Conservation (phyloP, 64 coral and sea anemone genomes). For the Astreopora myriophthalma region DNA sequence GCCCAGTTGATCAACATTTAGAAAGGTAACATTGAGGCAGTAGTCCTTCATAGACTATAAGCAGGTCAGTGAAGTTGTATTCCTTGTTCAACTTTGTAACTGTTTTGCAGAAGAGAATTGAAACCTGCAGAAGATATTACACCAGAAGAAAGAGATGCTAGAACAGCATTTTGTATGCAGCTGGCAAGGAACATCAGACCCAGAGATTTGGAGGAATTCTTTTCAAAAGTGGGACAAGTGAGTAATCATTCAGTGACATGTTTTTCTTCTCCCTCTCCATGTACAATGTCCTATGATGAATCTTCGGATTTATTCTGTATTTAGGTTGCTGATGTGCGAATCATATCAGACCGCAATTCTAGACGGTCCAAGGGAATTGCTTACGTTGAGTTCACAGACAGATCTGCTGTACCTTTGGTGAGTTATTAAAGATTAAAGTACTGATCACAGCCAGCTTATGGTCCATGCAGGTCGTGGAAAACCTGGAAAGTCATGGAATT, state of each 20-base stretch:
- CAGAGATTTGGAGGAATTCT: slow-evolving; percentile 97
- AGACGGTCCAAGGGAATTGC: slow-evolving; percentile 99
- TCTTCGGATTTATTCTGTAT: background rate
- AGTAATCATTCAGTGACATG: too few relatives aligned
- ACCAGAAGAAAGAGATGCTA: slow-evolving; percentile 84
- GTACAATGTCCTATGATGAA: background rate
- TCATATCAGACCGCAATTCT: slow-evolving; percentile 98
- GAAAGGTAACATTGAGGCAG: too few relatives aligned
- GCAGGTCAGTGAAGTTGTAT: background rate
- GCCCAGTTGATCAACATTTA: background rate
- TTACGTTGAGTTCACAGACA: slow-evolving; percentile 97
- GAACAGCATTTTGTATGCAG: slow-evolving; percentile 99
- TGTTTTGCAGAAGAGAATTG: slow-evolving; percentile 15
- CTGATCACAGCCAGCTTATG: too few relatives aligned
- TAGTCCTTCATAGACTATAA: too few relatives aligned
- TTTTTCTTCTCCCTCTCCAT: too few relatives aligned
- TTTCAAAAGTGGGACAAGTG: slow-evolving; percentile 99
- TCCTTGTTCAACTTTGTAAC: background rate
- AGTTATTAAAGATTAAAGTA: too few relatives aligned
- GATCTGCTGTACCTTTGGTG: slow-evolving; percentile 97
- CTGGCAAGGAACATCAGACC: slow-evolving; percentile 98
- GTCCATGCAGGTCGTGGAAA: too few relatives aligned
- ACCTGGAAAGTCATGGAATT: too few relatives aligned
- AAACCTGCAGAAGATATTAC: slow-evolving; percentile 79
- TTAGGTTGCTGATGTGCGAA: slow-evolving; percentile 93